Conservation (phyloP, 2,888 invertebrate genomes). For the Alloscopus bannaensis region DNA sequence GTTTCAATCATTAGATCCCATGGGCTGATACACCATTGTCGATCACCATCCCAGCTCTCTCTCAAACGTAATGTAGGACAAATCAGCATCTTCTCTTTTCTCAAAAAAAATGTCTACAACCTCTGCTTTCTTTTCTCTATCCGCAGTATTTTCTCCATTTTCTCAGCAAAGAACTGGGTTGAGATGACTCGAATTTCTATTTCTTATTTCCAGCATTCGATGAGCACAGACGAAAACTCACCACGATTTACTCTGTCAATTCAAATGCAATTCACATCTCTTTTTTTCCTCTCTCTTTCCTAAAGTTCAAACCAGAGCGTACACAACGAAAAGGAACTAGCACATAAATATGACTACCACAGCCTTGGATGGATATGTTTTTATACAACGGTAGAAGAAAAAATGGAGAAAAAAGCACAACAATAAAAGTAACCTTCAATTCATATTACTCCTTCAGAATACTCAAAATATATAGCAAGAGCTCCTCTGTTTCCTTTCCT, state of each 20-base stretch:
- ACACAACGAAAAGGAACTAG: no score
- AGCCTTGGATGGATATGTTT: not conserved
- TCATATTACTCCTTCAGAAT: conserved; percentile 45
- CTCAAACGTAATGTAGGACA: not conserved
- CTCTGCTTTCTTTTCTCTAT: not conserved
- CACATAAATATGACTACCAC: not conserved
- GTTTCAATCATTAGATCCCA: not conserved
- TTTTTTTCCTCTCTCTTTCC: no score
- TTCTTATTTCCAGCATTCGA: not conserved
- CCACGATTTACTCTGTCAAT: conserved; percentile 32
- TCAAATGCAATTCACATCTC: conserved; percentile 47
- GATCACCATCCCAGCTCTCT: no score
- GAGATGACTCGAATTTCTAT: conserved; percentile 41
- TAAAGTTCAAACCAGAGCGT: not conserved
- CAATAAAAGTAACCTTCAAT: conserved; percentile 52
- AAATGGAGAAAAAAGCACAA: conserved; percentile 10
- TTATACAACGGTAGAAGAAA: not conserved
- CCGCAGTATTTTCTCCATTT: not conserved
- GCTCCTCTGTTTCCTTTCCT: not conserved
- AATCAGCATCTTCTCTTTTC: not conserved
- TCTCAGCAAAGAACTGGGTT: not conserved
- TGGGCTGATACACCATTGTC: not conserved
- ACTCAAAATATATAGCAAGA: conserved; percentile 22
- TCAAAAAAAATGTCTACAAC: not conserved
- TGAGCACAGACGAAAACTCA: conserved; percentile 1